Conservation (phyloP, 2,888 invertebrate species). For the Phengaris arion region DNA sequence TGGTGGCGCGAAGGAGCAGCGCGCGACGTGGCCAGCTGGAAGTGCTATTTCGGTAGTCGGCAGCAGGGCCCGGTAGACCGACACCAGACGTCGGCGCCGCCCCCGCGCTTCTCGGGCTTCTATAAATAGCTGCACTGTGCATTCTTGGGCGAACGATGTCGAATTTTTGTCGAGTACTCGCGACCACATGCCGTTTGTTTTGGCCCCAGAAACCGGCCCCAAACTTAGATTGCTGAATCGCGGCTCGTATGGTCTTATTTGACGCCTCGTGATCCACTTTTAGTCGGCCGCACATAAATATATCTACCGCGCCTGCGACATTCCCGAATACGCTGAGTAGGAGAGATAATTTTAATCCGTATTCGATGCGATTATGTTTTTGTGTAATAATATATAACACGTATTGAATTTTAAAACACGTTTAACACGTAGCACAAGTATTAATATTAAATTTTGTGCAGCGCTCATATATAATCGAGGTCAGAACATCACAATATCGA, state of each 20-base stretch:
- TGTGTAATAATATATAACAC: constrained; percentile 22
- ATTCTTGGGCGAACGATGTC: constrained; percentile 79
- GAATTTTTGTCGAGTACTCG: constrained; percentile 80
- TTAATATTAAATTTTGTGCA: constrained; percentile 27
- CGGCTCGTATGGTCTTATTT: constrained; percentile 37
- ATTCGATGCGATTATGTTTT: constrained; percentile 17
- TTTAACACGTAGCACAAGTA: constrained; percentile 26
- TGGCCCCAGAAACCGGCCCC: constrained; percentile 56
- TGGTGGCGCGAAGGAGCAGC: background rate
- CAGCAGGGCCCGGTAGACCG: constrained; percentile 82
- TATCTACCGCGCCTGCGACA: background rate
- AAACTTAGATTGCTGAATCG: constrained; percentile 44
- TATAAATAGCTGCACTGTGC: constrained; percentile 77
- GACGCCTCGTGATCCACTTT: constrained; percentile 33
- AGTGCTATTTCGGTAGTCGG: constrained; percentile 78
- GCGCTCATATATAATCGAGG: constrained; percentile 26
- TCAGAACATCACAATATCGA: background rate
- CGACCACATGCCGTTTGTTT: constrained; percentile 77
- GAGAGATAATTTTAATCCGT: constrained; percentile 20
- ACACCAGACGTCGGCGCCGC: constrained; percentile 78
- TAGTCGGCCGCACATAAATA: background rate
- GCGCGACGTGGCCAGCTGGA: constrained; percentile 77
- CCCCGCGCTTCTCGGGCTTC: constrained; percentile 76
- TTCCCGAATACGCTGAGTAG: constrained; percentile 3
- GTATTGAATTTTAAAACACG: constrained; percentile 23